Conservation (phyloP, 2,797 vertebrate species). For the Gymnocypris eckloni region DNA sequence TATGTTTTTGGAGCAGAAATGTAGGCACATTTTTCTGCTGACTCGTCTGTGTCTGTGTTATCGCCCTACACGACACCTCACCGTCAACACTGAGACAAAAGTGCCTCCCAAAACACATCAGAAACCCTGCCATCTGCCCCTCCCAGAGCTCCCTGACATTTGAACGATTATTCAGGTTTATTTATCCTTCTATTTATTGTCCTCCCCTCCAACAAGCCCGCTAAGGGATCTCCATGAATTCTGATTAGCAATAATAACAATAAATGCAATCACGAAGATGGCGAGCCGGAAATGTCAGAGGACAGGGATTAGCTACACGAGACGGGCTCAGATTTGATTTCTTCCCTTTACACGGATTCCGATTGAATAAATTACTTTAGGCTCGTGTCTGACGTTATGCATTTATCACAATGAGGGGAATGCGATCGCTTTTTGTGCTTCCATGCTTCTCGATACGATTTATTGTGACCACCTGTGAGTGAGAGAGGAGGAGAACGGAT, state of each 20-base stretch:
- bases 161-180: constrained; percentile 61
- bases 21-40: not conserved
- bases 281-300: constrained; percentile 69
- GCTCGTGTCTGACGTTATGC: constrained; percentile 70
- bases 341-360: constrained; percentile 57
- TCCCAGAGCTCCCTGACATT: constrained; percentile 58
- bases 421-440: constrained; percentile 61
- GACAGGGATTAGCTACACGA: constrained; percentile 72
- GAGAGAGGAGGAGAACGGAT: constrained; percentile 59
- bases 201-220: constrained; percentile 46
- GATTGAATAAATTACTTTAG: constrained; percentile 70
- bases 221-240: constrained; percentile 60
- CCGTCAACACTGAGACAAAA: not conserved
- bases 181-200: constrained; percentile 70
- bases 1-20: not conserved
- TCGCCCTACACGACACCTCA: not conserved
- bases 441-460: not conserved
- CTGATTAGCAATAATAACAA: constrained; percentile 75
- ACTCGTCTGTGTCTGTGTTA: not conserved
- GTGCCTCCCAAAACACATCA: constrained; percentile 15
- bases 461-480: constrained; percentile 11
- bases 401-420: constrained; percentile 66
- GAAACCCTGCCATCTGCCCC: constrained; percentile 36
- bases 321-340: constrained; percentile 68
- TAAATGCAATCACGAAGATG: constrained; percentile 69